Base-by-base conservation (phyloP, 2,888 invertebrate species). In the Tinea semifulvella region DNA sequence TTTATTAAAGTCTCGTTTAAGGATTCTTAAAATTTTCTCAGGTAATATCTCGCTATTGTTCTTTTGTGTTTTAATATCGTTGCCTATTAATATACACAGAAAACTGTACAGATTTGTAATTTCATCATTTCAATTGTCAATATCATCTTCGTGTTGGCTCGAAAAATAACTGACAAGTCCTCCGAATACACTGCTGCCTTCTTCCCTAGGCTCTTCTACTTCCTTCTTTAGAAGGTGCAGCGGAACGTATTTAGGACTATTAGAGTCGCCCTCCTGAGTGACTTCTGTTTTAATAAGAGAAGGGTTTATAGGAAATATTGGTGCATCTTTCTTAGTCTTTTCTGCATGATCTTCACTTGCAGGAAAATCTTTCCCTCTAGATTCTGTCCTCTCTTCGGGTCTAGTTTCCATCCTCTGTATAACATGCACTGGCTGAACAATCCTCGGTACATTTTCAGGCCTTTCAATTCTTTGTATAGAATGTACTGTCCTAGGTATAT, bases 91-190 rank as follows among this genome's bases (percentile, higher is more conserved):
- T n/a, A n/a, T n/a, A n/a, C n/a, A n/a, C n/a, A n/a, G n/a, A n/a
- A n/a, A n/a, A n/a, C n/a, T 25, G 8, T 25, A 25, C 6, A 25
- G 8, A 25, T 25, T n/a, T n/a, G n/a, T n/a, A n/a, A n/a, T n/a
- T n/a, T n/a, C n/a, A n/a, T n/a, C n/a, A 31, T 31, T 31, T 40
- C 22, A 40, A 22, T 22, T 40, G 17, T 93, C 93, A 60, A 93
- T 85, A 71, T 94, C 93, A 63, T 94, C 94, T 66, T 94, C 91
- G 54, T 87, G 87, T 70, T 94, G 94, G 63, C 93, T 93, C 55
- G 94, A 94, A 73, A 94, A 94, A 76, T 95, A 95, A 66, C 93
- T 94, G 47, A 94, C 94, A 56, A 95, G 84, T 3, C 94, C 94
- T 27, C 94, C 94, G 68, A 94, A 94, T 63, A 93, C 94, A 42